phyloP scores from a whole-genome alignment of 2,888 invertebrate species.

The Parthenolecanium corni region DNA sequence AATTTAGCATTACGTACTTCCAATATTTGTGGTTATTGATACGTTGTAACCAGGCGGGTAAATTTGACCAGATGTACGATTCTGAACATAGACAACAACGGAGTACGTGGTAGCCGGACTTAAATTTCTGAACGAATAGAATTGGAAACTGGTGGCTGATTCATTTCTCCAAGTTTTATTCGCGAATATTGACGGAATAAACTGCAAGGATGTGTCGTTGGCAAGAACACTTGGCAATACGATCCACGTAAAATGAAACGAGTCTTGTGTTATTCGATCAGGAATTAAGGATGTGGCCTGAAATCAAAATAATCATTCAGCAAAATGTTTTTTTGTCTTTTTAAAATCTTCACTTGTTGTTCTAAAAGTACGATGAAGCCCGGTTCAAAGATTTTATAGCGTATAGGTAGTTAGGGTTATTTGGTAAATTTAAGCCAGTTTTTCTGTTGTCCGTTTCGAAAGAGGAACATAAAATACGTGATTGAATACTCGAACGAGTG shows the following conservation, averaged over 20 bases:
- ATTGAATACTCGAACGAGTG: too few relatives aligned
- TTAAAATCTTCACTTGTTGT: too few relatives aligned
- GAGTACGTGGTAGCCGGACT: slow-evolving; percentile 64
- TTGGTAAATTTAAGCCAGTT: too few relatives aligned
- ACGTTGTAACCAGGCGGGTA: slow-evolving; percentile 55
- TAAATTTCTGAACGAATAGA: slow-evolving; percentile 50
- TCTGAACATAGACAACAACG: slow-evolving; percentile 60
- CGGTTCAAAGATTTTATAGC: too few relatives aligned
- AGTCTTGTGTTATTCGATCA: not conserved
- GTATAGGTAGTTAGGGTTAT: too few relatives aligned
- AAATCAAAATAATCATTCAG: not conserved
- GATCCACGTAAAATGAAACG: not conserved
- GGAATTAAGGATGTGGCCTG: not conserved
- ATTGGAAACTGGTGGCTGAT: slow-evolving; percentile 44
- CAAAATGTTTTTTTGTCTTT: too few relatives aligned
- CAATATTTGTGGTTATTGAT: slow-evolving; percentile 54
- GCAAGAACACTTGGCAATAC: not conserved
- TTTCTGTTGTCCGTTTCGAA: too few relatives aligned
- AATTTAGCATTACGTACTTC: too few relatives aligned
- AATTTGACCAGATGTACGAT: slow-evolving; percentile 44
- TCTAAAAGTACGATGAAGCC: too few relatives aligned
- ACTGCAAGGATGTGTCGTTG: slow-evolving; percentile 38
- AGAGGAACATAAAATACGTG: too few relatives aligned
- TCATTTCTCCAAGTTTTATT: slow-evolving; percentile 40
- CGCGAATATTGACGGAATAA: slow-evolving; percentile 36